phyloP scores from a whole-genome alignment of 2,797 vertebrate species.

The Telmatherina bonti region DNA sequence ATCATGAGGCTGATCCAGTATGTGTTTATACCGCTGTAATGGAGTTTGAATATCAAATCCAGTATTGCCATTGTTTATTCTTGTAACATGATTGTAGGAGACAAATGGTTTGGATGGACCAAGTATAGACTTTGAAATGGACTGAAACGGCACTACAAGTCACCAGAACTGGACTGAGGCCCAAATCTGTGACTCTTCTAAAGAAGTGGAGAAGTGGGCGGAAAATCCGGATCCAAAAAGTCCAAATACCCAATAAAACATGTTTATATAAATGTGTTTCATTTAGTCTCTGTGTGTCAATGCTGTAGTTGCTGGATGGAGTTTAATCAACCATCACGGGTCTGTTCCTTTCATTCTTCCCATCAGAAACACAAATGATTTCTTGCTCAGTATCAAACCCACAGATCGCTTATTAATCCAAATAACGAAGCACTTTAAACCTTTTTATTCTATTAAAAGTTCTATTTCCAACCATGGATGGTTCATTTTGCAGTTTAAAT shows the following conservation, averaged over 20 bases:
- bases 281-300: neutral
- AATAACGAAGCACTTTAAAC: too few species aligned
- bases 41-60: constrained; percentile 48
- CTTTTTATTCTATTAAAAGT: too few species aligned
- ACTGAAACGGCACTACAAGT: constrained; percentile 29
- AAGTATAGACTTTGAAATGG: constrained; percentile 38
- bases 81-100: constrained; percentile 47
- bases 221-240: constrained; percentile 50
- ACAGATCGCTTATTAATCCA: too few species aligned
- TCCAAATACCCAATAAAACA: constrained; percentile 70
- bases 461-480: too few species aligned
- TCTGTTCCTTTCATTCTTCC: too few species aligned
- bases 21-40: constrained; percentile 38
- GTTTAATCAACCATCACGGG: too few species aligned
- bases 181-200: constrained; percentile 67
- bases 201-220: constrained; percentile 64
- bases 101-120: constrained; percentile 44
- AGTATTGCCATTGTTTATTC: constrained; percentile 37
- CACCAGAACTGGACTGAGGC: constrained; percentile 49
- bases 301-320: too few species aligned
- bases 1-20: constrained; percentile 1
- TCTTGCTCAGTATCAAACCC: too few species aligned
- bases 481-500: too few species aligned
- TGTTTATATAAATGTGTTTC: constrained; percentile 49
- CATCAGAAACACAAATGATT: too few species aligned